A percentile compares a stretch with the other conserved stretches of the same genome.
Evolutionary conservation across 1,140 invertebrate genomes (phyloP).

Genomic region (Cydia pomonella): DNA sequence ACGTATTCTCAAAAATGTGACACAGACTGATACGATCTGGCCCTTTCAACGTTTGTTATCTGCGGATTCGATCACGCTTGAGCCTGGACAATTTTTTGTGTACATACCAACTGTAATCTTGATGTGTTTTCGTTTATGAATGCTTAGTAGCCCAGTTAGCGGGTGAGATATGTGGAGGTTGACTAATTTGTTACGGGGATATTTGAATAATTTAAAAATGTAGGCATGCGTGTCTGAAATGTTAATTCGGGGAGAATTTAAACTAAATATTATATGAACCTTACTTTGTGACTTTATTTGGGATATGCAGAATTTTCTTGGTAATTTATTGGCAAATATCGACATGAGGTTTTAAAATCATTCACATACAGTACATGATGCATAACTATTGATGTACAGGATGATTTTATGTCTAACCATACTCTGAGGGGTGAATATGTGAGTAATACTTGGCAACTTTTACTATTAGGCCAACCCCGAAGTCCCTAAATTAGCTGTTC

Average conservation of each 20-base stretch:
- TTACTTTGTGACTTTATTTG: background rate
- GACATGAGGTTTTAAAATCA: background rate
- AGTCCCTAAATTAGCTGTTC: too few species aligned
- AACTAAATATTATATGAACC: background rate
- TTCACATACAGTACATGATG: too few species aligned
- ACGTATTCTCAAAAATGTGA: constrained; percentile 30
- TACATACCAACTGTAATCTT: constrained; percentile 52
- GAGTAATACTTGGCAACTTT: too few species aligned
- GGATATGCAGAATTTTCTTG: background rate
- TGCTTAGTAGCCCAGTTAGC: constrained; percentile 55
- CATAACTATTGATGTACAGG: too few species aligned
- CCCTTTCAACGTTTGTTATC: constrained; percentile 69
- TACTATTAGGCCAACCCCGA: too few species aligned
- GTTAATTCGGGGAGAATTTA: background rate
- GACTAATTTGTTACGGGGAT: constrained; percentile 64
- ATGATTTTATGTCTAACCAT: too few species aligned
- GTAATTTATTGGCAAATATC: background rate
- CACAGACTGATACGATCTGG: constrained; percentile 50
- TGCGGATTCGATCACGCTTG: constrained; percentile 50
- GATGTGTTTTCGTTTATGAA: constrained; percentile 58
- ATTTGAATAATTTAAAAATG: constrained; percentile 2
- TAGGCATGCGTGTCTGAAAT: constrained; percentile 1
- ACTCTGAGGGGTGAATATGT: too few species aligned
- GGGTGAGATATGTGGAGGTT: constrained; percentile 29
- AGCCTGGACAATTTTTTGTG: constrained; percentile 62